Evolutionary conservation across 2,888 invertebrate species (phyloP).

Genomic region (Gibbula magus): DNA sequence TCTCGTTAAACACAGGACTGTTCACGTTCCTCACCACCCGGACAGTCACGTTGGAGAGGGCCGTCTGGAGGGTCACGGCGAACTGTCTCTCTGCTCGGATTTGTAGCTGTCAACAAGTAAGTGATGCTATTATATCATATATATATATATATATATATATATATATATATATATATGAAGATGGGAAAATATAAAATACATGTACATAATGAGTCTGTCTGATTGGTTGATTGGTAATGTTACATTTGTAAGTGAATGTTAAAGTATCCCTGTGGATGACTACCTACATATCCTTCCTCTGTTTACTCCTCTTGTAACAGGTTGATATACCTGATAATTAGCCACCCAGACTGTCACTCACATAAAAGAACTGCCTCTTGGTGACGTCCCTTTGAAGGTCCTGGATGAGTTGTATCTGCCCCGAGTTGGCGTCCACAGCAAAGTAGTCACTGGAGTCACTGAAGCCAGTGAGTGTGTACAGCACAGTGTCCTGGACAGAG

Average conservation of each 20-base stretch:
- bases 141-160: too few species aligned
- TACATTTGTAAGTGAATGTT: too few species aligned
- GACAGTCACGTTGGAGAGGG: slow-evolving; percentile 51
- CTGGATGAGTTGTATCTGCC: slow-evolving; percentile 37
- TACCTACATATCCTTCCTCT: too few species aligned
- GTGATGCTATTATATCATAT: too few species aligned
- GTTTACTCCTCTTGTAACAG: too few species aligned
- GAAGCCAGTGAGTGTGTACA: slow-evolving; percentile 42
- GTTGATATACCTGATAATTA: too few species aligned
- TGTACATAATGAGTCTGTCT: too few species aligned
- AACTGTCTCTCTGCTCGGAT: slow-evolving; percentile 35
- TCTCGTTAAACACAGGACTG: slow-evolving; percentile 42
- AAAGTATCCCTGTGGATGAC: too few species aligned
- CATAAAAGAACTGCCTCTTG: slow-evolving; percentile 39
- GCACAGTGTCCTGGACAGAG: slow-evolving; percentile 20
- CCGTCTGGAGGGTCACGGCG: slow-evolving; percentile 36
- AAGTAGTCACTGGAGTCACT: slow-evolving; percentile 48
- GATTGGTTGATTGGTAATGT: too few species aligned
- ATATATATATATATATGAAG: too few species aligned
- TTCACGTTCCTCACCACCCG: slow-evolving; percentile 57
- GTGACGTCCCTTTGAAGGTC: slow-evolving; percentile 38
- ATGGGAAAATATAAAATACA: too few species aligned
- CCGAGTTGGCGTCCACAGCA: slow-evolving; percentile 28
- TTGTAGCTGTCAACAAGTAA: slow-evolving; percentile 31
- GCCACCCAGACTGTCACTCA: slow-evolving; percentile 25